phyloP scores from a whole-genome alignment of 2,113 vertebrate genomes.

The Circaetus cinerascens region DNA sequence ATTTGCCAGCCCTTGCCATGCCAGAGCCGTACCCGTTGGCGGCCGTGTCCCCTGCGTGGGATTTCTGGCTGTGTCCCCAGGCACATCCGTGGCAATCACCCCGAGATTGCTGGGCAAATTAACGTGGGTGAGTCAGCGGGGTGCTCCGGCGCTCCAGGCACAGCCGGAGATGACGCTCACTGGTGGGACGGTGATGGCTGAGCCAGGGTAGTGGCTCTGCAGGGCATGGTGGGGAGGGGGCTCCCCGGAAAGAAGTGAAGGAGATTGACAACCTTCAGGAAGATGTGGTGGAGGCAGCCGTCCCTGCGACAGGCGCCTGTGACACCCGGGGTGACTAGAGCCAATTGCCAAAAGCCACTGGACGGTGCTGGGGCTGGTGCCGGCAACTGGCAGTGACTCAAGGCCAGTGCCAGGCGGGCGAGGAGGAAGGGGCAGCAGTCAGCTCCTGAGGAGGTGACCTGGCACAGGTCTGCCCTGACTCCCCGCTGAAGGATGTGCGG shows the following conservation, averaged over 20 bases:
- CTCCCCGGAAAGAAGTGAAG: background rate
- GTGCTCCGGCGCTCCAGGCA: background rate
- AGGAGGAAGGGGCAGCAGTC: background rate
- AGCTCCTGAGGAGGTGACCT: background rate
- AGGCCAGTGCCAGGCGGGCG: background rate
- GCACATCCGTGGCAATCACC: background rate
- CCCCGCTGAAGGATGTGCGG: background rate
- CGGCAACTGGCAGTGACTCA: background rate
- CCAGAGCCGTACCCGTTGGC: background rate
- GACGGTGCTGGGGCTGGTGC: background rate
- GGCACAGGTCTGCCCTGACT: background rate
- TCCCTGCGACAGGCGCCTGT: background rate
- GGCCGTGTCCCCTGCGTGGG: background rate
- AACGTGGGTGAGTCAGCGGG: background rate
- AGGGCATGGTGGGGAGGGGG: background rate
- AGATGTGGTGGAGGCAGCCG: fast-evolving
- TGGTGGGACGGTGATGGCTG: background rate
- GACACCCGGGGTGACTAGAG: background rate
- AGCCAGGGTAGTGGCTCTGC: background rate
- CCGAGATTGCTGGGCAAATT: background rate
- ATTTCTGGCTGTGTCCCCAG: background rate
- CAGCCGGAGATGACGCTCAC: background rate
- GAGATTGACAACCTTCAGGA: background rate
- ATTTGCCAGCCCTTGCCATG: background rate
- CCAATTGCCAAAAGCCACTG: fast-evolving